Percentiles rank a stretch among this genome's conserved stretches.
Evolutionary conservation across 2,113 vertebrate genomes (phyloP).

Genomic region (Carollia perspicillata): DNA sequence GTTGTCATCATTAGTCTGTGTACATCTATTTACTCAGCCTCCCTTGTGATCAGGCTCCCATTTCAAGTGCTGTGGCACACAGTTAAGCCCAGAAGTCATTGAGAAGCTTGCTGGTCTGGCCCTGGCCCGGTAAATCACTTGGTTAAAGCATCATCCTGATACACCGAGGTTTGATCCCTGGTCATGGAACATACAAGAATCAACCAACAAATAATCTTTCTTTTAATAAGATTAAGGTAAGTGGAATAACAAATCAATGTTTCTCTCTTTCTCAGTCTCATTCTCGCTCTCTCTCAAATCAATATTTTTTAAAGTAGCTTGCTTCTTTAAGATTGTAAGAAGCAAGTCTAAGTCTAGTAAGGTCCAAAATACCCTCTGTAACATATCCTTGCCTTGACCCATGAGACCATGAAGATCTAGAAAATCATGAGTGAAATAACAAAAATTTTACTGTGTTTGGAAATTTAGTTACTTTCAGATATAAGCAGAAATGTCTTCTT

Average conservation of each 20-base stretch:
- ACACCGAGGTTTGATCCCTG: too few relatives aligned
- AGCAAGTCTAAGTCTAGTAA: not conserved
- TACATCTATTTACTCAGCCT: not conserved
- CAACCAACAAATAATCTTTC: too few relatives aligned
- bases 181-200: too few relatives aligned
- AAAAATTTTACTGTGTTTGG: not conserved
- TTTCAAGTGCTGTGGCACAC: not conserved
- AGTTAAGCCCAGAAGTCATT: not conserved
- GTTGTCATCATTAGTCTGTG: not conserved
- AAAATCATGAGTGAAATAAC: not conserved
- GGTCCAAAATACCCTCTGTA: not conserved
- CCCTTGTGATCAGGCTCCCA: not conserved
- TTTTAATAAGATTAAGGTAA: too few relatives aligned
- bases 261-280: too few relatives aligned
- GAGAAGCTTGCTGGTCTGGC: not conserved
- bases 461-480: not conserved
- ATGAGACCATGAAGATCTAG: not conserved
- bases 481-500: not conserved
- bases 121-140: too few relatives aligned
- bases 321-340: too few relatives aligned
- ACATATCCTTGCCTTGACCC: not conserved
- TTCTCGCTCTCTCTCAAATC: too few relatives aligned
- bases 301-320: not conserved
- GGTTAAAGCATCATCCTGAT: too few relatives aligned
- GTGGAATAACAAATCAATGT: too few relatives aligned